phyloP scores from a whole-genome alignment of 2,113 vertebrate species.

The Osmerus eperlanus region DNA sequence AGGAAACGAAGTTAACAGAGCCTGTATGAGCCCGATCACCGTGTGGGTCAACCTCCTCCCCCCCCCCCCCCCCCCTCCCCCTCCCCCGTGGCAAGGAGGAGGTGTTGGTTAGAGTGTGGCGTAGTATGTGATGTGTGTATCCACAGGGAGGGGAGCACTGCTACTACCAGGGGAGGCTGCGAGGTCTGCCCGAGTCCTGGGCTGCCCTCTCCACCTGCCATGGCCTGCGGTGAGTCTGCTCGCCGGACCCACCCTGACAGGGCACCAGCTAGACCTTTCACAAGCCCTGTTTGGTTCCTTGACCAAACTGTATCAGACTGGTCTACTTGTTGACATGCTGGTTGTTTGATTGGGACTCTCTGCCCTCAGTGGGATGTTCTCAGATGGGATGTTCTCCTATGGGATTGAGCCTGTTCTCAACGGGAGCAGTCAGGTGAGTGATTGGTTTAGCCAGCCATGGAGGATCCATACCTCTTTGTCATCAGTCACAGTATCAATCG shows the following conservation, averaged over 20 bases:
- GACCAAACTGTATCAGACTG: too few relatives aligned
- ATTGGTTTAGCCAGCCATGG: neutral
- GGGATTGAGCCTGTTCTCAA: constrained; percentile 77
- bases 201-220: constrained; percentile 88
- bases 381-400: constrained; percentile 82
- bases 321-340: neutral
- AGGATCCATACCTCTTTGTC: neutral
- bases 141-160: constrained; percentile 89
- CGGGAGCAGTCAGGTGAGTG: constrained; percentile 61
- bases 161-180: constrained; percentile 89
- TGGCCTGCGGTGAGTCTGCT: constrained; percentile 79
- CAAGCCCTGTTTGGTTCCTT: neutral
- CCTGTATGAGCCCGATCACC: neutral
- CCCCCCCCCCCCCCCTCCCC: too few relatives aligned
- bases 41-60: neutral
- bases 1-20: neutral
- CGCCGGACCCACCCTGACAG: neutral
- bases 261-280: too few relatives aligned
- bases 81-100: neutral
- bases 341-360: constrained; percentile 8
- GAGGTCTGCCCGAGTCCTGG: constrained; percentile 78
- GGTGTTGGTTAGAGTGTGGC: neutral
- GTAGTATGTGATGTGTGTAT: constrained; percentile 11
- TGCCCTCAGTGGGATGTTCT: constrained; percentile 84
- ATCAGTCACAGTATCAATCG: too few relatives aligned